These are phyloP conservation scores for Carpatolechia fugitivella DNA, from an alignment of 2,888 invertebrate genomes.

Conservation along the genomic window DNA sequence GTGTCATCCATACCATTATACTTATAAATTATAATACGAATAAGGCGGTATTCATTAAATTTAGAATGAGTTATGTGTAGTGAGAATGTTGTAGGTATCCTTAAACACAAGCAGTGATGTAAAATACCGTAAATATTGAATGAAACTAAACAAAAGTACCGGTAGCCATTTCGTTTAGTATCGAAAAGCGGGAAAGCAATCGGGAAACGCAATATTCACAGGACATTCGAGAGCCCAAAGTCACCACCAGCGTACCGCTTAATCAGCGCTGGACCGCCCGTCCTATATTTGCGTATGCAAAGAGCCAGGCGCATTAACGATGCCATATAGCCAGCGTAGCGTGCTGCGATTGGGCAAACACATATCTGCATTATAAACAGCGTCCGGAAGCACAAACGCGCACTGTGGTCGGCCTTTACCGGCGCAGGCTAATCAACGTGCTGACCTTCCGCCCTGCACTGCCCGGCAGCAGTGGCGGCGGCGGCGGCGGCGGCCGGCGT, in stretches of 20 bases:
- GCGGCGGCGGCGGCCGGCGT: no score
- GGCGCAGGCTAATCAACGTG: constrained; percentile 73
- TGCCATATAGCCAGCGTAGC: constrained; percentile 79
- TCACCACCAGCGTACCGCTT: constrained; percentile 69
- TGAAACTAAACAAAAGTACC: not conserved
- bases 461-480: no score
- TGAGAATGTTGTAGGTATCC: no score
- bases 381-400: constrained; percentile 75
- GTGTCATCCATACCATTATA: no score
- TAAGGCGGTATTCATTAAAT: not conserved
- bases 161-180: not conserved
- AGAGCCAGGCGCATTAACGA: constrained; percentile 78
- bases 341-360: constrained; percentile 79
- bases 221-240: constrained; percentile 55
- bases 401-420: constrained; percentile 77
- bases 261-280: constrained; percentile 74
- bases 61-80: not conserved
- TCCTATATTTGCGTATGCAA: constrained; percentile 80
- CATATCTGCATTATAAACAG: constrained; percentile 81
- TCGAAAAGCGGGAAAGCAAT: not conserved
- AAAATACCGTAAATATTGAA: no score
- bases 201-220: constrained; percentile 5
- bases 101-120: no score
- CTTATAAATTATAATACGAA: not conserved
- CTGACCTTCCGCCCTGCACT: constrained; percentile 64